These are phyloP conservation scores for Subacronicta megacephala DNA, from an alignment of 2,888 invertebrate genomes.

Conservation along the genomic window DNA sequence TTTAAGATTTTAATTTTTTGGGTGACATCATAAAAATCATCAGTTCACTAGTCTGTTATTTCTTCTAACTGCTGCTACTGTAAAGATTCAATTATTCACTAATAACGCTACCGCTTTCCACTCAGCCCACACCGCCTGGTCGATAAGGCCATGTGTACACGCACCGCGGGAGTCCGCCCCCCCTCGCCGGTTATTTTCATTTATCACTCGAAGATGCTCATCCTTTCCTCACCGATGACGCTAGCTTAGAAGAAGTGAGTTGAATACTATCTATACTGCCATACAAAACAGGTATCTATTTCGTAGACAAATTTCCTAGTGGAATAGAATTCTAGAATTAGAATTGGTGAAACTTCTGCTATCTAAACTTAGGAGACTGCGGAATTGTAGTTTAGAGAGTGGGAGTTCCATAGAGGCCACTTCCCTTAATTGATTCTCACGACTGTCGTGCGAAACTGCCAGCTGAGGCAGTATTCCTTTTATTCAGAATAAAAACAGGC, in stretches of 20 bases:
- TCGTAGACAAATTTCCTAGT: constrained; percentile 3
- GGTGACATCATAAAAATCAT: no score
- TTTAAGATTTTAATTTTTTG: no score
- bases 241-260: constrained; percentile 53
- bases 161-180: constrained; percentile 85
- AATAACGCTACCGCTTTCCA: constrained; percentile 57
- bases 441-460: constrained; percentile 39
- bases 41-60: no score
- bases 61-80: no score
- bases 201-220: constrained; percentile 80
- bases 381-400: constrained; percentile 38
- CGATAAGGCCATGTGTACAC: constrained; percentile 87
- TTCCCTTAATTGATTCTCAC: constrained; percentile 52
- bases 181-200: constrained; percentile 88
- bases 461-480: constrained; percentile 42
- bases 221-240: constrained; percentile 63
- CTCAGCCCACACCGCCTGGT: constrained; percentile 67
- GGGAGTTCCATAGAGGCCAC: constrained; percentile 36
- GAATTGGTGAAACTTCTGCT: constrained; percentile 33
- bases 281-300: neutral
- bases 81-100: neutral
- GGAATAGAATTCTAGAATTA: constrained; percentile 2
- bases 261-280: constrained; percentile 14
- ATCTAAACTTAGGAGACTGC: constrained; percentile 41
- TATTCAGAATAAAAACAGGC: constrained; percentile 42